A percentile compares a stretch with the other conserved stretches of the same genome.
These are phyloP conservation scores for Drosophila orena DNA, from an alignment of 1,140 invertebrate species.

Conservation along the genomic window DNA sequence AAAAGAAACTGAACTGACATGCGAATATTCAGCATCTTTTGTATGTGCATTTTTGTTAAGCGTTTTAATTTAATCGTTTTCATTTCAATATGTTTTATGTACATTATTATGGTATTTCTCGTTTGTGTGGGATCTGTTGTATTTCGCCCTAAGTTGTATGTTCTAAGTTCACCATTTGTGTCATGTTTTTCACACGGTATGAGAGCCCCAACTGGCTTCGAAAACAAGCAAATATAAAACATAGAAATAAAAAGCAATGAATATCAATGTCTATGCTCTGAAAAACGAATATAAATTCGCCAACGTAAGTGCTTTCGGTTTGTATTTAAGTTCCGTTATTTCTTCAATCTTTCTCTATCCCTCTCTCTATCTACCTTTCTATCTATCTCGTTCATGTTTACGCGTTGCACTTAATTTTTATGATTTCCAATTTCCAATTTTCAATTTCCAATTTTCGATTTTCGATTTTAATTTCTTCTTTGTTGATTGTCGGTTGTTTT, in stretches of 20 bases:
- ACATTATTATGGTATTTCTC: conserved; percentile 27
- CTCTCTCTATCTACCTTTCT: conserved; percentile 20
- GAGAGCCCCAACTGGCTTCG: conserved; percentile 31
- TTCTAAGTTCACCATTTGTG: conserved; percentile 60
- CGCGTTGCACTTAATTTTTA: conserved; percentile 65
- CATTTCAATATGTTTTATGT: conserved; percentile 36
- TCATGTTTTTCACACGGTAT: conserved; percentile 63
- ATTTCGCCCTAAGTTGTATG: conserved; percentile 42
- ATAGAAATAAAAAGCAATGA: conserved; percentile 47
- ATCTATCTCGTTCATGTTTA: conserved; percentile 48
- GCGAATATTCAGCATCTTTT: conserved; percentile 39
- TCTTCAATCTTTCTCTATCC: conserved; percentile 43
- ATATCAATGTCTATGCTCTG: conserved; percentile 64
- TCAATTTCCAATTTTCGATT: conserved; percentile 27
- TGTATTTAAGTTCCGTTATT: conserved; percentile 67
- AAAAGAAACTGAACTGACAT: conserved; percentile 35
- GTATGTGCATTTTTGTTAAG: conserved; percentile 37
- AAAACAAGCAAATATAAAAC: conserved; percentile 51
- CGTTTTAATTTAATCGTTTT: conserved; percentile 14
- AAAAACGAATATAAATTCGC: conserved; percentile 62
- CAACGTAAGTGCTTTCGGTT: conserved; percentile 75
- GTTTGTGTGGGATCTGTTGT: conserved; percentile 42
- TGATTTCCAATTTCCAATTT: conserved; percentile 40
- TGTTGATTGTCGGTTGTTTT: conserved; percentile 43
- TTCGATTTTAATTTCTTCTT: conserved; percentile 21